These are phyloP conservation scores for Adoxophyes honmai DNA, from an alignment of 1,140 invertebrate species.

Conservation along the genomic window DNA sequence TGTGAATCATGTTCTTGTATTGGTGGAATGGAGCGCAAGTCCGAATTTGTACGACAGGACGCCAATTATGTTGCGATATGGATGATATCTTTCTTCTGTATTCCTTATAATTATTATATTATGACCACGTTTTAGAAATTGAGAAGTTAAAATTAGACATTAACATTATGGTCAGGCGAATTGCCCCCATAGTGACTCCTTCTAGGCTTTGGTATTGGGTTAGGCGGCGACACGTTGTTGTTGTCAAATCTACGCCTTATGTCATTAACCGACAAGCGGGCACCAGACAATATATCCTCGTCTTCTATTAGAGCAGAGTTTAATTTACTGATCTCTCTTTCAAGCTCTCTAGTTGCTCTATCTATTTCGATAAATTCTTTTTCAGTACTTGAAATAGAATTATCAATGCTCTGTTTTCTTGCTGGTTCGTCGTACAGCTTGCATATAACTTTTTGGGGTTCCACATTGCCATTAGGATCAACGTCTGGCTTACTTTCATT, in stretches of 20 bases:
- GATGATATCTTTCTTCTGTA: too few species aligned
- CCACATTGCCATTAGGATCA: constrained; percentile 57
- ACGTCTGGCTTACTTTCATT: constrained; percentile 42
- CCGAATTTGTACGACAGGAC: too few species aligned
- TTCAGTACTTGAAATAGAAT: constrained; percentile 63
- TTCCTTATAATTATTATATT: too few species aligned
- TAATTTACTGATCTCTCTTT: constrained; percentile 67
- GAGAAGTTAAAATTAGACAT: too few species aligned
- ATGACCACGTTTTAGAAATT: too few species aligned
- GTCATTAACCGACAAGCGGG: constrained; percentile 56
- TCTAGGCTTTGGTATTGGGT: constrained; percentile 75
- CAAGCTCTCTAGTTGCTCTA: constrained; percentile 62
- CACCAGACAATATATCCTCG: constrained; percentile 37
- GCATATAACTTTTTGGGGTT: constrained; percentile 61
- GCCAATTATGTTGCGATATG: too few species aligned
- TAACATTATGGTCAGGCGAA: constrained; percentile 29
- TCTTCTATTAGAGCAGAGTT: constrained; percentile 62
- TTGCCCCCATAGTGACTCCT: constrained; percentile 63
- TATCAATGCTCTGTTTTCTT: constrained; percentile 60
- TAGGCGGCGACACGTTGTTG: constrained; percentile 53
- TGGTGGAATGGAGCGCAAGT: too few species aligned
- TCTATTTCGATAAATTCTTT: constrained; percentile 74
- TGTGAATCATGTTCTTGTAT: too few species aligned
- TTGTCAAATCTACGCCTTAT: constrained; percentile 67
- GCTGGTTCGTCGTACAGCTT: constrained; percentile 53